Percentiles rank a stretch among this genome's conserved stretches.
Conservation (phyloP, 2,888 invertebrate genomes). For the Dynastes maya region DNA sequence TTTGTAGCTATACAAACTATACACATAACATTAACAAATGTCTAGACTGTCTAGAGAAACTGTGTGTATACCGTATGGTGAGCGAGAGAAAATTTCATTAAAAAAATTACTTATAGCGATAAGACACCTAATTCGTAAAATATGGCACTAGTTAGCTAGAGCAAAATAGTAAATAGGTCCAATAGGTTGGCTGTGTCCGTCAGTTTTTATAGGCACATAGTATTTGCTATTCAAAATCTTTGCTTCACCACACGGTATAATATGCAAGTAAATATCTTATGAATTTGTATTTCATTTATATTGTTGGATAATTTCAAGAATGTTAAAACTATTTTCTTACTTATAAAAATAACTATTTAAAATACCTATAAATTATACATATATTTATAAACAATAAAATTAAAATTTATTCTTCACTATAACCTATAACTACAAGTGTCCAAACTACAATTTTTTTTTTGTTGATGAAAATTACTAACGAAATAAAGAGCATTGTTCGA, state of each 20-base stretch:
- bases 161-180: neutral
- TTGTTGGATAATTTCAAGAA: conserved; percentile 30
- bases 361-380: conserved; percentile 19
- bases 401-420: neutral
- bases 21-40: neutral
- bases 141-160: neutral
- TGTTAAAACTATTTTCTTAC: conserved; percentile 42
- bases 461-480: neutral
- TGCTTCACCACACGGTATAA: conserved; percentile 6
- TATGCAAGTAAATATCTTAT: conserved; percentile 23
- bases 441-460: neutral
- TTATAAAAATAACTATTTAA: conserved; percentile 17
- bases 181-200: neutral
- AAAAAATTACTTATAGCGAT: neutral
- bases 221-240: neutral
- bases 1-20: conserved; percentile 11
- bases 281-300: conserved; percentile 27
- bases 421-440: neutral
- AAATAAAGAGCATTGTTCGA: conserved; percentile 1
- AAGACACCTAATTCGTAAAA: neutral
- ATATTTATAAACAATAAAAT: neutral
- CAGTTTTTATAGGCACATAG: neutral
- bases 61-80: conserved; percentile 9
- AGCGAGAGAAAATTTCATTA: neutral
- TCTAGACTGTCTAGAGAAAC: neutral